Conservation (phyloP, 2,888 invertebrate genomes). For the Operophtera brumata region DNA sequence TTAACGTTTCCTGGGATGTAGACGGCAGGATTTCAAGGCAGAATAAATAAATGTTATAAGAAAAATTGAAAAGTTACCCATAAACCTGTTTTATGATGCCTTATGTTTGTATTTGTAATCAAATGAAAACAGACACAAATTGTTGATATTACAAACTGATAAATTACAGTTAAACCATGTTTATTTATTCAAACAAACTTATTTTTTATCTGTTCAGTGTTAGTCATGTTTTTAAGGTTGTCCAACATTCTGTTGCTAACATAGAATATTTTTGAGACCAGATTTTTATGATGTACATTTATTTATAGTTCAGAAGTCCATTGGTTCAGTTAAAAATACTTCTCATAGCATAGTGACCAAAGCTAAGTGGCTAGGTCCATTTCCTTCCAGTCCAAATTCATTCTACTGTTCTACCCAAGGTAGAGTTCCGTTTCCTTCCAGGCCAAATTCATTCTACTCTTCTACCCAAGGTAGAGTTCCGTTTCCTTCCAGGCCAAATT, state of each 20-base stretch:
- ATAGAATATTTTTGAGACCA: slow-evolving; percentile 11
- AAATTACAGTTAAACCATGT: slow-evolving; percentile 10
- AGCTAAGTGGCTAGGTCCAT: too few species aligned
- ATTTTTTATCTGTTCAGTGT: slow-evolving; percentile 17
- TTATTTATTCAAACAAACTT: slow-evolving; percentile 9
- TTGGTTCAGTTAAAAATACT: not conserved
- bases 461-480: too few species aligned
- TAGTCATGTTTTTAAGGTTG: slow-evolving; percentile 15
- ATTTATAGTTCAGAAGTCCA: too few species aligned
- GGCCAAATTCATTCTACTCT: too few species aligned
- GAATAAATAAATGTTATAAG: not conserved
- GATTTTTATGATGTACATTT: not conserved
- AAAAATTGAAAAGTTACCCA: slow-evolving; percentile 5
- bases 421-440: too few species aligned
- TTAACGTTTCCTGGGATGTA: too few species aligned
- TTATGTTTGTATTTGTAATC: slow-evolving; percentile 13
- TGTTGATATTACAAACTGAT: slow-evolving; percentile 21
- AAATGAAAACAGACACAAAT: slow-evolving; percentile 20
- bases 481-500: too few species aligned
- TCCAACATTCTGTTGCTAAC: not conserved
- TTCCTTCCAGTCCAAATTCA: too few species aligned
- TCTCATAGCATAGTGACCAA: not conserved
- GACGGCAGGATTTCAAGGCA: not conserved
- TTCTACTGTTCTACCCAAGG: too few species aligned
- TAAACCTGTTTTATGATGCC: slow-evolving; percentile 15